These are phyloP conservation scores for Drosophila nigromelanica DNA, from an alignment of 1,140 invertebrate species.

Conservation along the genomic window DNA sequence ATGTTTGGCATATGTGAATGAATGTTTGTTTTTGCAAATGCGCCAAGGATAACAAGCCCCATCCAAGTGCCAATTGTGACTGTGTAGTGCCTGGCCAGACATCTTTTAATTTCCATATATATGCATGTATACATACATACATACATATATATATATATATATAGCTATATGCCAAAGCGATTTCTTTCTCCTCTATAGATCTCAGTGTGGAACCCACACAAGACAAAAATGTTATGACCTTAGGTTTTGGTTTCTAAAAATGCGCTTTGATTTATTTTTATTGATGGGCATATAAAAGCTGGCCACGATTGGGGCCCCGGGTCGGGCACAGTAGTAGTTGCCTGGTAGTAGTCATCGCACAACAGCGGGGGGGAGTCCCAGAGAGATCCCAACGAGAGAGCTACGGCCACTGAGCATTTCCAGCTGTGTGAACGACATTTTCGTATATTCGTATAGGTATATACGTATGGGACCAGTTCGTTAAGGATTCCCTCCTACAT, in stretches of 20 bases:
- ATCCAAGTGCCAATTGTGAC: constrained; percentile 43
- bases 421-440: constrained; percentile 83
- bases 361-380: constrained; percentile 67
- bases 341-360: constrained; percentile 73
- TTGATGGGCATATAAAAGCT: constrained; percentile 78
- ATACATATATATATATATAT: constrained; percentile 3
- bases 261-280: constrained; percentile 80
- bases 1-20: constrained; percentile 72
- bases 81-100: constrained; percentile 17
- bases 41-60: constrained; percentile 64
- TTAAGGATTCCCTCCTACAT: constrained; percentile 52
- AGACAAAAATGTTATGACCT: constrained; percentile 38
- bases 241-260: constrained; percentile 59
- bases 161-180: constrained; percentile 1
- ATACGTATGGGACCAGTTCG: constrained; percentile 14
- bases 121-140: no score
- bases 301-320: constrained; percentile 18
- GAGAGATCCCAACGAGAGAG: constrained; percentile 17
- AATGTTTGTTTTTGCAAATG: constrained; percentile 71
- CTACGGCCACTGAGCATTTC: no score
- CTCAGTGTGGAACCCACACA: no score
- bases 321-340: constrained; percentile 36
- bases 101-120: constrained; percentile 53
- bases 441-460: constrained; percentile 30
- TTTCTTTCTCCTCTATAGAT: constrained; percentile 4